These are phyloP conservation scores for Ivindomyrus marchei DNA, from an alignment of 2,113 vertebrate species.

Conservation along the genomic window DNA sequence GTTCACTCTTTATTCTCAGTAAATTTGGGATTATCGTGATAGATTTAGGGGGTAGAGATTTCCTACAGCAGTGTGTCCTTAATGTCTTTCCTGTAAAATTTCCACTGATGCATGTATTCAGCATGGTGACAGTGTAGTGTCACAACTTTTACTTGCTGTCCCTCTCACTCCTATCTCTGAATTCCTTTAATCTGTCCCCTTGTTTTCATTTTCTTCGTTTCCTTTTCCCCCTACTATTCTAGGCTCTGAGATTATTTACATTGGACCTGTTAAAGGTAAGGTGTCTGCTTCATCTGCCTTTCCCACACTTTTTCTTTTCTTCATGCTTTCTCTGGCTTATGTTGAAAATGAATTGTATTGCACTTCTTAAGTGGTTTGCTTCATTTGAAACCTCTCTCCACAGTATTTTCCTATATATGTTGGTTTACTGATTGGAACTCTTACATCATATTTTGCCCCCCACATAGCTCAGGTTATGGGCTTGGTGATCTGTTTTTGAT, in stretches of 20 bases:
- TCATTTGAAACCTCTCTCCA: conserved; percentile 23
- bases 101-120: not conserved
- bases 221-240: conserved; percentile 58
- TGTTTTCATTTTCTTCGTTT: conserved; percentile 45
- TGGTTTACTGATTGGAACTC: not conserved
- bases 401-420: conserved; percentile 29
- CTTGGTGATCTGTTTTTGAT: not conserved
- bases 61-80: not conserved
- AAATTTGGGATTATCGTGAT: conserved; percentile 25
- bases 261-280: conserved; percentile 99
- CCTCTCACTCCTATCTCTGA: conserved; percentile 12
- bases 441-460: not conserved
- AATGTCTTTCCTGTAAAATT: not conserved
- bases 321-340: conserved; percentile 3
- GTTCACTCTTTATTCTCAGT: conserved; percentile 21
- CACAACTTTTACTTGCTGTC: conserved; percentile 21
- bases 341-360: conserved; percentile 17
- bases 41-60: not conserved
- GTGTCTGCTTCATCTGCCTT: conserved; percentile 49
- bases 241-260: conserved; percentile 98
- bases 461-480: not conserved
- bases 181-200: conserved; percentile 50
- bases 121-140: not conserved
- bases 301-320: conserved; percentile 44
- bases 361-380: conserved; percentile 19